A percentile compares a stretch with the other conserved stretches of the same genome.
Evolutionary conservation across 1,140 invertebrate genomes (phyloP).

Genomic region (Drosophila paulistorum): DNA sequence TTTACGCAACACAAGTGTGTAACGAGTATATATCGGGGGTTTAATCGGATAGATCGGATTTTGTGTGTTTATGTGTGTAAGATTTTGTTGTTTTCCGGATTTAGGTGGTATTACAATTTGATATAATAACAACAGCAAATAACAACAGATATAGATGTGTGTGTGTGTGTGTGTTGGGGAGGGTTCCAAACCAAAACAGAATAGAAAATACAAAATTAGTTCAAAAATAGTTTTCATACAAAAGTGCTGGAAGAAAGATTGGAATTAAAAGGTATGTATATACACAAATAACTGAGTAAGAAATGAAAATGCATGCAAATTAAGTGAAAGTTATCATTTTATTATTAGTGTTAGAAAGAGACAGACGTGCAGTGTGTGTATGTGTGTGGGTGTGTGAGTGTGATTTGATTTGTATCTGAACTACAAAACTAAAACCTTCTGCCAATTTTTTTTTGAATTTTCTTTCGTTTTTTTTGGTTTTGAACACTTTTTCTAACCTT

Average conservation of each 20-base stretch:
- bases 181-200: constrained; percentile 44
- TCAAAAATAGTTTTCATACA: constrained; percentile 37
- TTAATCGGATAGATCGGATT: constrained; percentile 46
- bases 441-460: background rate
- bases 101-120: constrained; percentile 8
- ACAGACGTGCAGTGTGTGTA: constrained; percentile 23
- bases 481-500: constrained; percentile 8
- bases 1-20: no score
- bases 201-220: constrained; percentile 58
- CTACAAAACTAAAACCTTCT: constrained; percentile 44
- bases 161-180: no score
- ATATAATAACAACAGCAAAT: constrained; percentile 17
- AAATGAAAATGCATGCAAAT: constrained; percentile 47
- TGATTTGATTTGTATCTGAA: background rate
- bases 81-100: constrained; percentile 20
- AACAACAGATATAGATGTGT: constrained; percentile 24
- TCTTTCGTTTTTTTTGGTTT: background rate
- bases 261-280: constrained; percentile 30
- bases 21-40: background rate
- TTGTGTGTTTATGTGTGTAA: constrained; percentile 48
- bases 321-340: constrained; percentile 1
- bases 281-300: constrained; percentile 27
- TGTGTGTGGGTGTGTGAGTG: background rate
- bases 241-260: constrained; percentile 49
- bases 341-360: background rate